Evolutionary conservation across 2,797 vertebrate species (phyloP), one percentile per base, ranked within the genome.

Genomic region (Amazonetta brasiliensis): DNA sequence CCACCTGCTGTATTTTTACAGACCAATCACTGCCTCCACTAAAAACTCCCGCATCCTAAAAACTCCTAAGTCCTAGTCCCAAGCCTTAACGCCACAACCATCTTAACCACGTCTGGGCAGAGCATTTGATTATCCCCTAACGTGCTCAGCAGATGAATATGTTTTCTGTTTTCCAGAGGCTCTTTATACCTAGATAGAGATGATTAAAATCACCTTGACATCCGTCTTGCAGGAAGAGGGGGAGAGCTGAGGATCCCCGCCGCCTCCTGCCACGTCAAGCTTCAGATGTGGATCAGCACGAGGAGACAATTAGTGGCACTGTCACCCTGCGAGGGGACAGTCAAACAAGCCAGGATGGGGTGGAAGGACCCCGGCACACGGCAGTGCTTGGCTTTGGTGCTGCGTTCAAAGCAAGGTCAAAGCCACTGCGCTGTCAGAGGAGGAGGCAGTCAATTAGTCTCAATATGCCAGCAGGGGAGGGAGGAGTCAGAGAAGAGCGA

Each of bases 1-100:
- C 95, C 93, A 94, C 96, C 94, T 94, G 95, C 1, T 89, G 86
- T 95, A 96, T 97, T 97, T 95, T 82, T 95, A 94, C 44, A 89
- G 52, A 58, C 93, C 89, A 90, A 92, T 96, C 94, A 30, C 18
- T 71, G 52, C 86, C 13, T 1, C 46, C 28, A 4, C 78, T 74
- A 41, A 44, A 90, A 92, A 84, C 35, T 90, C 74, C 46, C 0
- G 1, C 88, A 50, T 22, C 83, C 83, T 81, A 75, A 88, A 92
- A 78, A 7, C 91, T 89, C 69, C 35, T 3, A 87, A 79, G 66
- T 89, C 77, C 74, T 89, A 60, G 74, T 89, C 78, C 86, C 81
- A 58, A 78, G 31, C 35, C 71, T 60, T 18, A 72, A 85, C 64
- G 64, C 35, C 73, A 69, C 44, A 30, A 18, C 26, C 5, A 2